These are phyloP conservation scores for Ispidina picta DNA, from an alignment of 2,797 vertebrate species.

Conservation along the genomic window DNA sequence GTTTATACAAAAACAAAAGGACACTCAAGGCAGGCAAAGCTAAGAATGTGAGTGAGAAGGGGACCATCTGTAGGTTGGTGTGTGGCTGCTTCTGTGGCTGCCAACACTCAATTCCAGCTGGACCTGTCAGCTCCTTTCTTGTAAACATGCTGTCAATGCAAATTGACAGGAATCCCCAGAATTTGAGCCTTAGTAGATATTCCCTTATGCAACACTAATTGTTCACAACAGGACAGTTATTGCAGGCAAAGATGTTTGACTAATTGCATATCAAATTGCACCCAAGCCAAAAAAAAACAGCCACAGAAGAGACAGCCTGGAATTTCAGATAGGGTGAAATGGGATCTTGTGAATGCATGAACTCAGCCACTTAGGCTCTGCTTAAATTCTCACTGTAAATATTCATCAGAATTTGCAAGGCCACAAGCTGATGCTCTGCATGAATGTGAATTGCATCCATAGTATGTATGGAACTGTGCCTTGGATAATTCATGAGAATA, in stretches of 20 bases:
- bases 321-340: neutral
- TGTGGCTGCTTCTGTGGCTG: neutral
- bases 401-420: neutral
- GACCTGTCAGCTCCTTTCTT: conserved; percentile 1
- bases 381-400: conserved; percentile 3
- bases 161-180: neutral
- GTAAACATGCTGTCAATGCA: neutral
- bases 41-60: neutral
- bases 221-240: conserved; percentile 22
- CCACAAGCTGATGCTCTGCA: neutral
- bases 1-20: neutral
- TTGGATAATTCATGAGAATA: conserved; percentile 49
- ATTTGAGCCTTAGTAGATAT: neutral
- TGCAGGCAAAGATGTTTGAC: conserved; percentile 11
- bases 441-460: conserved; percentile 8
- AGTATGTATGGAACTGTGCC: neutral
- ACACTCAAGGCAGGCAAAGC: neutral
- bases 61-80: neutral
- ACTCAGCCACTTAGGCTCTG: neutral
- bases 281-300: neutral
- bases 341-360: neutral
- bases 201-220: neutral
- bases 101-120: neutral
- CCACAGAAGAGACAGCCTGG: neutral
- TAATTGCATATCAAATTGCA: conserved; percentile 39